phyloP scores from a whole-genome alignment of 92 coral and sea anemone species.

The Palythoa heliodiscus region DNA sequence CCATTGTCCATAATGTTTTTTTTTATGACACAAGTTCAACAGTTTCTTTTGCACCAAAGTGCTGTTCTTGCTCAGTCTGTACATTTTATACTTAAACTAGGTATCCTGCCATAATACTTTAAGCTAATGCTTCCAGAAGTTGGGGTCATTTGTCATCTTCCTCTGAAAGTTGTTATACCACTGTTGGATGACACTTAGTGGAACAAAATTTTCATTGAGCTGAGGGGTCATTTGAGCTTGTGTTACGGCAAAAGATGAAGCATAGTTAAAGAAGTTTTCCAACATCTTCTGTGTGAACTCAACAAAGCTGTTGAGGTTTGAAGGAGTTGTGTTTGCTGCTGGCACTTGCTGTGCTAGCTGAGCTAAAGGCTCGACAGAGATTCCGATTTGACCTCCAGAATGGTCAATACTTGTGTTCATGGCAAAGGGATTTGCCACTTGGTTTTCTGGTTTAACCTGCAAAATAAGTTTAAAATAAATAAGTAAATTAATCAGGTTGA shows the following conservation, averaged over 20 bases:
- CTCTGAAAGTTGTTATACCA: constrained; percentile 90
- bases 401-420: constrained; percentile 56
- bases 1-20: too few relatives aligned
- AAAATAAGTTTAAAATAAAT: not conserved
- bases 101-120: too few relatives aligned
- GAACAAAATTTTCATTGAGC: constrained; percentile 84
- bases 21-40: too few relatives aligned
- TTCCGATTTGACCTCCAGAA: constrained; percentile 89
- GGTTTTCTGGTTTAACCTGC: constrained; percentile 76
- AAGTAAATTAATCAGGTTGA: too few relatives aligned
- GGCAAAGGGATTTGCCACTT: constrained; percentile 84
- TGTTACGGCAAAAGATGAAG: constrained; percentile 83
- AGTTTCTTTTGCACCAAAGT: not conserved
- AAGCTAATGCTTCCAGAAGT: constrained; percentile 78
- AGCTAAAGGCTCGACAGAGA: constrained; percentile 87
- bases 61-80: not conserved
- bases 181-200: constrained; percentile 81
- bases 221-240: constrained; percentile 96
- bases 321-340: constrained; percentile 72
- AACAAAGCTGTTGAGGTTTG: constrained; percentile 86
- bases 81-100: too few relatives aligned
- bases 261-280: constrained; percentile 91
- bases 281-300: constrained; percentile 96
- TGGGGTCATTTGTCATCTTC: constrained; percentile 87
- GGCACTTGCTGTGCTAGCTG: constrained; percentile 94